These are phyloP conservation scores for Platygyra sinensis DNA, from an alignment of 64 coral and sea anemone genomes.

Conservation along the genomic window DNA sequence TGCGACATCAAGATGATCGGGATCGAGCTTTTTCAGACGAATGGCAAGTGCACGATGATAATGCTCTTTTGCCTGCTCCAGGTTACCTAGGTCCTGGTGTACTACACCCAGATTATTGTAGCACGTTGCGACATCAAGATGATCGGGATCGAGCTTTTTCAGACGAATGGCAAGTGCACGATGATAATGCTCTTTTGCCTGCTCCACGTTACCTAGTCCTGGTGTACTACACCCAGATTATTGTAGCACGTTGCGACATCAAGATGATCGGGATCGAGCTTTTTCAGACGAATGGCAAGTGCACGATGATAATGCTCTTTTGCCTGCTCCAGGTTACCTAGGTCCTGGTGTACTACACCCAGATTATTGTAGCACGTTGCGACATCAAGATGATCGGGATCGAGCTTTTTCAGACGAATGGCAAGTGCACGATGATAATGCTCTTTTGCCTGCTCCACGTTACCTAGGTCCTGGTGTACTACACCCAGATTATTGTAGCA, in stretches of 20 bases:
- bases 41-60: constrained; percentile 18
- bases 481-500: constrained; percentile 6
- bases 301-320: too few species aligned
- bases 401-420: neutral
- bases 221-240: neutral
- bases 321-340: constrained; percentile 10
- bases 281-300: neutral
- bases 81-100: neutral
- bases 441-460: neutral
- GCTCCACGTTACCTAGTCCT: neutral
- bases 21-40: neutral
- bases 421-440: neutral
- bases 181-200: constrained; percentile 9
- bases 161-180: neutral
- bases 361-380: constrained; percentile 22
- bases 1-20: too few species aligned
- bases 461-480: neutral
- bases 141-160: neutral
- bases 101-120: neutral
- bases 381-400: neutral
- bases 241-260: neutral
- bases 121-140: constrained; percentile 3
- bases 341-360: neutral
- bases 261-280: neutral
- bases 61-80: constrained; percentile 1